Base-by-base conservation (phyloP, 2,113 vertebrate genomes). In the Hemicordylus capensis region DNA sequence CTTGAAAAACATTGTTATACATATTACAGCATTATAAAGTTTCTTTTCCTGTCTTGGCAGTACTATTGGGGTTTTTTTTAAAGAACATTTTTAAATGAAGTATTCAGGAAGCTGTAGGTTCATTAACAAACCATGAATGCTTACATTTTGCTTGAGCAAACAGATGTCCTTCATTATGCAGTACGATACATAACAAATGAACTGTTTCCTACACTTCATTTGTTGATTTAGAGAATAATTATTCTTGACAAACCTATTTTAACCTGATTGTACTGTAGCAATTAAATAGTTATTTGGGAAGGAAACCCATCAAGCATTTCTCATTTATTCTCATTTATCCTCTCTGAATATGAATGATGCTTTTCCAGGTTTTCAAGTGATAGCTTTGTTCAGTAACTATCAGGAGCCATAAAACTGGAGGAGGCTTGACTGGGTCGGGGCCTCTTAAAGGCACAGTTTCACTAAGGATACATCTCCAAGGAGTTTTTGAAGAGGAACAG, bases 241-340 rank as follows among this genome's bases (percentile, higher is more conserved):
- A 70, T 59, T 85, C 75, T 67, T 77, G 28, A 69, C 63, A 85
- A 85, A 70, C 70, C 69, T 69, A 85, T 66, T 83, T 83, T 83
- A 64, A 31, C 56, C 37, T 78, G 61, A 85, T 78, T 69, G 51
- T 46, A 61, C 54, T 34, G 28, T 44, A 78, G 64, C 51, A 85
- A 85, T 85, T 78, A 76, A 76, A 76, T 15, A 20, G 31, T 59
- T 44, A 31, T 77, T 56, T 11, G 54, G 39, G 28, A 77, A 58
- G n/a, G 34, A 58, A 59, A 70, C 58, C 22, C 44, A 77, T 78
- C n/a, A 75, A 34, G 58, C n/a, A 34, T 64, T 74, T 63, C 54
- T 42, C 20, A 24, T 26, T 26, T 26, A 59, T 78, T 22, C 39
- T 70, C 24, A n/a, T 26, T 26, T 26, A 59, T 78, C 28, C 39